Conservation (phyloP, 2,113 vertebrate genomes). For the Misgurnus mizolepis region DNA sequence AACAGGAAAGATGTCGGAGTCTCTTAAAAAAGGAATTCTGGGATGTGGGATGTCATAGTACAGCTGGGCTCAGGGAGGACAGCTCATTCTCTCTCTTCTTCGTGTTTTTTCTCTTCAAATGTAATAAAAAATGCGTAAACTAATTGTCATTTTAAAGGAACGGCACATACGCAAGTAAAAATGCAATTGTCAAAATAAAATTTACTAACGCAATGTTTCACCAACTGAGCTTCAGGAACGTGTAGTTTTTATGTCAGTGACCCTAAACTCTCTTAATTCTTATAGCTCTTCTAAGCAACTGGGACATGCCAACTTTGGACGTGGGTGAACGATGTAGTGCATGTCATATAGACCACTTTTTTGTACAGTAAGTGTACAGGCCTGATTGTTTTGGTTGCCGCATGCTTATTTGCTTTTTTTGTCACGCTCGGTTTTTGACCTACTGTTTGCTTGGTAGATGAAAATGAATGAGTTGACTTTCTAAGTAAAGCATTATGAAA, state of each 20-base stretch:
- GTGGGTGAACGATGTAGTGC: too few species aligned
- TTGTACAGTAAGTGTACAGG: too few species aligned
- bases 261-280: too few species aligned
- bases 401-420: too few species aligned
- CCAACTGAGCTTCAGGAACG: too few species aligned
- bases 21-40: conserved; percentile 59
- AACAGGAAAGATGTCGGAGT: conserved; percentile 70
- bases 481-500: conserved; percentile 4
- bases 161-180: neutral
- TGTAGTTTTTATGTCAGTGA: too few species aligned
- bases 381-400: too few species aligned
- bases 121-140: neutral
- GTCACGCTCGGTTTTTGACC: neutral
- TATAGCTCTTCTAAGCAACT: too few species aligned
- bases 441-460: neutral
- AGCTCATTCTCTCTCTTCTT: conserved; percentile 7
- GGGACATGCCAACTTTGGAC: too few species aligned
- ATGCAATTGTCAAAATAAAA: neutral
- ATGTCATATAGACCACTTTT: too few species aligned
- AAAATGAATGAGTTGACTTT: neutral
- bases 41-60: conserved; percentile 63
- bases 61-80: conserved; percentile 59
- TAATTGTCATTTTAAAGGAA: neutral
- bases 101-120: neutral
- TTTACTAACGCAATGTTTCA: neutral